Evolutionary conservation across 2,888 invertebrate species (phyloP).

Genomic region (Scaptomyza polygonia): DNA sequence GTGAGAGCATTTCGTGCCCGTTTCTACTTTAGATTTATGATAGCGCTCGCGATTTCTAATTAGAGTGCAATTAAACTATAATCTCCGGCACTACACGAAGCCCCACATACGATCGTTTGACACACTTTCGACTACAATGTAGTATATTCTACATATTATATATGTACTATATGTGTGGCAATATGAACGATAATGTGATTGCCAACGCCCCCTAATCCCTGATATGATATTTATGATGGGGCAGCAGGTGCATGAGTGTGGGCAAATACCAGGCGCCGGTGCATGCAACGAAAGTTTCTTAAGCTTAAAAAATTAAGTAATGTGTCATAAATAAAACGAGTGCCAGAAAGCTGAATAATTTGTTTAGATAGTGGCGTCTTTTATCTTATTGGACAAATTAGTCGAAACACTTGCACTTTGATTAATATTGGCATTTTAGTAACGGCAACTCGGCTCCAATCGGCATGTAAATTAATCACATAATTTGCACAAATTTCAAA

Average conservation of each 20-base stretch:
- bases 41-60: constrained; percentile 66
- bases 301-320: constrained; percentile 27
- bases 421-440: constrained; percentile 46
- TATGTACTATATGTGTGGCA: constrained; percentile 17
- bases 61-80: constrained; percentile 78
- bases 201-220: constrained; percentile 17
- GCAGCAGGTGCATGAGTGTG: constrained; percentile 16
- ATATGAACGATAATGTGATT: constrained; percentile 53
- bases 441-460: constrained; percentile 32
- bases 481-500: constrained; percentile 64
- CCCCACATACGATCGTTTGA: constrained; percentile 58
- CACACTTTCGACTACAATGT: constrained; percentile 61
- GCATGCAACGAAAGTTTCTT: constrained; percentile 10
- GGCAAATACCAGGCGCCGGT: constrained; percentile 47
- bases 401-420: constrained; percentile 22
- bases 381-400: constrained; percentile 19
- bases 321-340: constrained; percentile 40
- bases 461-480: constrained; percentile 66
- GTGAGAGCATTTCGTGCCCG: constrained; percentile 14
- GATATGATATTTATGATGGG: constrained; percentile 63
- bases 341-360: constrained; percentile 20
- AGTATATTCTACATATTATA: too few relatives aligned
- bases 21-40: constrained; percentile 61
- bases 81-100: constrained; percentile 58
- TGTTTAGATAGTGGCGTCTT: neutral